phyloP scores from a whole-genome alignment of 2,113 vertebrate species.

The Cryptotis parvus region DNA sequence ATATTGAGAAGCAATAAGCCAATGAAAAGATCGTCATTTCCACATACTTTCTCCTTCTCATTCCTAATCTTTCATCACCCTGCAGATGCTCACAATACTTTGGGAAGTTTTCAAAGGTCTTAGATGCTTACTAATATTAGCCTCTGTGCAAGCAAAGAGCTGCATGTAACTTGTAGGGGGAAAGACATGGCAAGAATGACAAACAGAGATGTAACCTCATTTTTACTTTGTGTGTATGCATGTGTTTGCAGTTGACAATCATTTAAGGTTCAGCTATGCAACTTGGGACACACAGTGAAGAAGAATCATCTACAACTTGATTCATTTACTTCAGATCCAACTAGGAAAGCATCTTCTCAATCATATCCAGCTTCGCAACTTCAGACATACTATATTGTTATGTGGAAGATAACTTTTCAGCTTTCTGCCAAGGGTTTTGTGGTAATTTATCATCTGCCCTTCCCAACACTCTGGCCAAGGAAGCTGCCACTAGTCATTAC shows the following conservation, averaged over 20 bases:
- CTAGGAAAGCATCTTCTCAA: constrained; percentile 54
- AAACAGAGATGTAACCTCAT: neutral
- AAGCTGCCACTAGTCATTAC: constrained; percentile 47
- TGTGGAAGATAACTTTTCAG: constrained; percentile 3
- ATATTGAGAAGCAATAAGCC: no score
- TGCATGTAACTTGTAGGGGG: neutral
- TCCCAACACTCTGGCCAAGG: constrained; percentile 36
- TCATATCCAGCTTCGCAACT: constrained; percentile 9
- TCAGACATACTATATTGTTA: constrained; percentile 34
- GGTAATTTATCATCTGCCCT: constrained; percentile 51
- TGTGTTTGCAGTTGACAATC: constrained; percentile 25
- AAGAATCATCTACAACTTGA: constrained; percentile 31
- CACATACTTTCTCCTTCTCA: neutral
- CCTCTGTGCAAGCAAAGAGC: neutral
- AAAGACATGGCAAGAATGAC: constrained; percentile 1
- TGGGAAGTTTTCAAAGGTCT: constrained; percentile 28
- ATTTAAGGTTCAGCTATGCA: constrained; percentile 1
- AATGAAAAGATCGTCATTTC: neutral
- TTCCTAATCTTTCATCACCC: neutral
- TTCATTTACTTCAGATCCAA: constrained; percentile 31
- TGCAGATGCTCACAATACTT: neutral
- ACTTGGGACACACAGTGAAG: neutral
- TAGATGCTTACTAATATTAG: neutral
- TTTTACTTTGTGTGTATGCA: neutral
- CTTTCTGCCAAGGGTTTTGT: constrained; percentile 35